Evolutionary conservation across 2,888 invertebrate species (phyloP).

Genomic region (Listrodromus nycthemerus): DNA sequence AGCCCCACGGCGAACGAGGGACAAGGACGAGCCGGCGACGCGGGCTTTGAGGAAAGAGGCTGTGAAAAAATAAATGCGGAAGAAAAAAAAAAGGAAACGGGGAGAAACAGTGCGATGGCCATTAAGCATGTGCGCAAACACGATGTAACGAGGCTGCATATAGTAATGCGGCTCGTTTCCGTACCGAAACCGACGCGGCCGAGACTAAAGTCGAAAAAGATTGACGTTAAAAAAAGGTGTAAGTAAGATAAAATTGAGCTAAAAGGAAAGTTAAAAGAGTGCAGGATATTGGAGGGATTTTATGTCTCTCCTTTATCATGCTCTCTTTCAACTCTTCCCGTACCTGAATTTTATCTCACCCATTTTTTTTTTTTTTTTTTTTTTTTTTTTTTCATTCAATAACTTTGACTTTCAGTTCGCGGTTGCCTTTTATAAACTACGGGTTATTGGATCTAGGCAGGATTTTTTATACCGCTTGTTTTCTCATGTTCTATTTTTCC

Average conservation of each 20-base stretch:
- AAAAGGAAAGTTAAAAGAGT: not conserved
- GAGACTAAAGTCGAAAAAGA: not conserved
- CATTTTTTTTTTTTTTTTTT: not conserved
- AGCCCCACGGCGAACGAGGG: not conserved
- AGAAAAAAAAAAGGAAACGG: not conserved
- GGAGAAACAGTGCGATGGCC: slow-evolving; percentile 1
- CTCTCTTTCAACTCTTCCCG: not conserved
- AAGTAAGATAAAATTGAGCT: not conserved
- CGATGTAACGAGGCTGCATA: slow-evolving; percentile 28
- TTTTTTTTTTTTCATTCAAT: not conserved
- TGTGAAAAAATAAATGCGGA: not conserved
- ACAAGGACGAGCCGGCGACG: not conserved
- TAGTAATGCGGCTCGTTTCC: slow-evolving; percentile 14
- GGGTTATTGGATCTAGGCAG: not conserved
- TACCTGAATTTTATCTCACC: not conserved
- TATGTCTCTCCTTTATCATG: not conserved
- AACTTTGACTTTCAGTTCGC: not conserved
- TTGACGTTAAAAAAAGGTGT: not conserved
- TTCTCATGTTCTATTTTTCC: not conserved
- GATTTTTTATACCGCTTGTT: not conserved
- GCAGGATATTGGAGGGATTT: not conserved
- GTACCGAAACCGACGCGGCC: not conserved
- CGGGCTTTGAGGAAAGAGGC: slow-evolving; percentile 4
- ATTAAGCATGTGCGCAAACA: not conserved
- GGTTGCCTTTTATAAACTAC: not conserved